A percentile compares a stretch with the other conserved stretches of the same genome.
phyloP scores from a whole-genome alignment of 2,113 vertebrate genomes.

The Procapra przewalskii region DNA sequence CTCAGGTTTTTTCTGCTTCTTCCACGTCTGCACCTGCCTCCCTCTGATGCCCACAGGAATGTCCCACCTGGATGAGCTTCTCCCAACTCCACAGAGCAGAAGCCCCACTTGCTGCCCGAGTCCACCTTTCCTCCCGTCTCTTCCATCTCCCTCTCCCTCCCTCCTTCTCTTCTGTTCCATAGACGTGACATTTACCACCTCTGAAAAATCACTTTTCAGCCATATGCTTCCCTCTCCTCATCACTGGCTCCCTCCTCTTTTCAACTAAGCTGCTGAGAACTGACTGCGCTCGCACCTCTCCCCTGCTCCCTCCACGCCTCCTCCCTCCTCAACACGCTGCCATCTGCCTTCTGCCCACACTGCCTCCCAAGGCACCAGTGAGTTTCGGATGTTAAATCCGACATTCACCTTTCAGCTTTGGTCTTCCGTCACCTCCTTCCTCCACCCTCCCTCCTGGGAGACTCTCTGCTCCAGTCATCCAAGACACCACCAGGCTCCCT shows the following conservation, averaged over 20 bases:
- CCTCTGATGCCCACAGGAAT: not conserved
- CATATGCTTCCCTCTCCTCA: not conserved
- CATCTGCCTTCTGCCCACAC: not conserved
- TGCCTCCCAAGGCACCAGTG: not conserved
- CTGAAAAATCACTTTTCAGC: not conserved
- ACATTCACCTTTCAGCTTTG: not conserved
- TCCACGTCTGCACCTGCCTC: not conserved
- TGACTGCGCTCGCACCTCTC: fast-evolving
- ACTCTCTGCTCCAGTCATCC: not conserved
- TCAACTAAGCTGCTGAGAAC: not conserved
- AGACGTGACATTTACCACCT: not conserved
- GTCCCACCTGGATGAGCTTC: not conserved
- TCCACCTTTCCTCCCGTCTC: not conserved
- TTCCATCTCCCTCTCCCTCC: not conserved
- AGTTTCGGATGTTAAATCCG: not conserved
- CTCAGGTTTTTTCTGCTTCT: not conserved
- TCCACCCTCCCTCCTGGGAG: not conserved
- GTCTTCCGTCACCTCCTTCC: not conserved
- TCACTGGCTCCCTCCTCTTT: not conserved
- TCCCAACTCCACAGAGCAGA: not conserved
- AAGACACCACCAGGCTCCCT: not conserved
- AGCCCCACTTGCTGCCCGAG: not conserved
- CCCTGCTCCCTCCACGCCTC: not conserved
- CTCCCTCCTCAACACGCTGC: not conserved
- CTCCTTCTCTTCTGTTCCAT: not conserved